phyloP scores from a whole-genome alignment of 2,113 vertebrate genomes.

The Australoheros scitulus region DNA sequence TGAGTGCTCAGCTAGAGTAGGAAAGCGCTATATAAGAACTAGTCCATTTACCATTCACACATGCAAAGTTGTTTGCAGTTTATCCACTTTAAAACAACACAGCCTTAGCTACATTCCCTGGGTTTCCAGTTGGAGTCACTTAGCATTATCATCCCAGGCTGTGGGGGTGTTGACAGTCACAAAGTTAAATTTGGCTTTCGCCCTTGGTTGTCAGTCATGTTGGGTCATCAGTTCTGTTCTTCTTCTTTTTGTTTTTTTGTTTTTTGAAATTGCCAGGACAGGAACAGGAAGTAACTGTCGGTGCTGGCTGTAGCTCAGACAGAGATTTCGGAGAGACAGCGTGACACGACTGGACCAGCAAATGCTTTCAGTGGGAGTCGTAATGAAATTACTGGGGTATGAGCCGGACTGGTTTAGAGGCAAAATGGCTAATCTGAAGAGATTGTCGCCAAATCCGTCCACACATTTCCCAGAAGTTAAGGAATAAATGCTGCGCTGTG shows the following conservation, averaged over 20 bases:
- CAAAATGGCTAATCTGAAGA: constrained; percentile 2
- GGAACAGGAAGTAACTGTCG: constrained; percentile 49
- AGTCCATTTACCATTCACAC: not conserved
- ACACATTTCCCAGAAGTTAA: constrained; percentile 6
- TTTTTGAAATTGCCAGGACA: not conserved
- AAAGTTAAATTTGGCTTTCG: constrained; percentile 12
- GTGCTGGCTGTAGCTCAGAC: constrained; percentile 1
- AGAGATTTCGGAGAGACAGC: not conserved
- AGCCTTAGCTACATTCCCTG: not conserved
- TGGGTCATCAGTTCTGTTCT: constrained; percentile 23
- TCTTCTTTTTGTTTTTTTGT: not conserved
- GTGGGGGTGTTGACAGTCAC: constrained; percentile 24
- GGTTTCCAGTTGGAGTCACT: constrained; percentile 4
- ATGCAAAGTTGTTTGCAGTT: not conserved
- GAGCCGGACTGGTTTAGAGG: constrained; percentile 12
- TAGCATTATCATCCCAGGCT: not conserved
- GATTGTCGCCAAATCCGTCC: not conserved
- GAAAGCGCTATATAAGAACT: no score
- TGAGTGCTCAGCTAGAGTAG: no score
- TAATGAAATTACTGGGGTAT: constrained; percentile 39
- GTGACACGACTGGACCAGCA: constrained; percentile 6
- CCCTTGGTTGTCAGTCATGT: constrained; percentile 32
- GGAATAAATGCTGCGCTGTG: not conserved
- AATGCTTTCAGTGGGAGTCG: constrained; percentile 45
- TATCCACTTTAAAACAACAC: not conserved